phyloP scores from a whole-genome alignment of 2,113 vertebrate genomes.

The Erythrocebus patas region DNA sequence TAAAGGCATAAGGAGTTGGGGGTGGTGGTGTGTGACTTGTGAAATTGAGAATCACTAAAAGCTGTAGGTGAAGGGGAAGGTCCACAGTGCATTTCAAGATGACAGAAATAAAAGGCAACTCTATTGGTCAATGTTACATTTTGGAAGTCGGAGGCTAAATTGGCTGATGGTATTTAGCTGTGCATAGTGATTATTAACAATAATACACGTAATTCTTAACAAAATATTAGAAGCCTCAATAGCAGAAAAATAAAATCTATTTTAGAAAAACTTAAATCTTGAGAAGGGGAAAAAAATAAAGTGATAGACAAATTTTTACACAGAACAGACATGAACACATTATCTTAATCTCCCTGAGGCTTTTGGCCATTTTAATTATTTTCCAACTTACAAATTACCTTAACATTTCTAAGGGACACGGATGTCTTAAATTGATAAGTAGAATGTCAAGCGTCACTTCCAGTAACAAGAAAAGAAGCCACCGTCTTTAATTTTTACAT shows the following conservation, averaged over 20 bases:
- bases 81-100: neutral
- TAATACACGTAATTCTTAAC: neutral
- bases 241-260: constrained; percentile 47
- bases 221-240: constrained; percentile 8
- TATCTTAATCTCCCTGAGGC: constrained; percentile 58
- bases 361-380: constrained; percentile 65
- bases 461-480: constrained; percentile 60
- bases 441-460: constrained; percentile 70
- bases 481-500: constrained; percentile 72
- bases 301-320: constrained; percentile 34
- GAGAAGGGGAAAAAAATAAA: neutral
- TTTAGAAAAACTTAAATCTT: constrained; percentile 52
- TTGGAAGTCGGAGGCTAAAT: constrained; percentile 20
- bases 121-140: neutral
- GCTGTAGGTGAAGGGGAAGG: neutral
- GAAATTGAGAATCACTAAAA: neutral
- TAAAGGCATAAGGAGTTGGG: neutral
- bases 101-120: neutral
- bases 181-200: neutral
- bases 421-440: constrained; percentile 70
- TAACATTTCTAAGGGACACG: constrained; percentile 71
- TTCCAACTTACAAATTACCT: constrained; percentile 69
- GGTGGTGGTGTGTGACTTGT: neutral
- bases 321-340: constrained; percentile 13
- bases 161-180: neutral